Evolutionary conservation across 2,888 invertebrate genomes (phyloP).

Genomic region (Chrysolina americana): DNA sequence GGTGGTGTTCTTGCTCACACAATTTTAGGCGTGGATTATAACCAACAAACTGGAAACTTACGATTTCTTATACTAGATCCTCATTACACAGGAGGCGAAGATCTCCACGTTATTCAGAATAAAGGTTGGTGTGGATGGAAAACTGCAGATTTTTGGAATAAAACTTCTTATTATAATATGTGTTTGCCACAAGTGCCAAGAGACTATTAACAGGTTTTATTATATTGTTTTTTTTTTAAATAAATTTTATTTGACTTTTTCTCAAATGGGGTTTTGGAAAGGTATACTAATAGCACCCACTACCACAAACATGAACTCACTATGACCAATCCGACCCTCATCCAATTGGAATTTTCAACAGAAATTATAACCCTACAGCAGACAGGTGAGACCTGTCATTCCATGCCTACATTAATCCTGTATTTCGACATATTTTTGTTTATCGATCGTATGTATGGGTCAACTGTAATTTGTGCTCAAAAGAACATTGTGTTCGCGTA

Average conservation of each 20-base stretch:
- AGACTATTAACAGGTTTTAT: slow-evolving; percentile 63
- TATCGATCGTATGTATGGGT: no score
- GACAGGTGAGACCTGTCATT: no score
- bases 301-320: no score
- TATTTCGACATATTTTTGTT: no score
- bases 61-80: slow-evolving; percentile 98
- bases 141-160: slow-evolving; percentile 93
- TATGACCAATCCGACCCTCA: no score
- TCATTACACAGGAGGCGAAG: slow-evolving; percentile 94
- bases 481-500: no score
- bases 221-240: slow-evolving; percentile 9
- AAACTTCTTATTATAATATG: slow-evolving; percentile 95
- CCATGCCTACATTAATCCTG: no score
- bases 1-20: slow-evolving; percentile 99
- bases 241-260: background rate
- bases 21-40: slow-evolving; percentile 94
- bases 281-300: no score
- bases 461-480: no score
- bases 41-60: slow-evolving; percentile 83
- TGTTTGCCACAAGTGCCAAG: slow-evolving; percentile 88
- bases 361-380: no score
- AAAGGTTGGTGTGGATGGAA: slow-evolving; percentile 99
- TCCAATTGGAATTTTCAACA: no score
- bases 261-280: no score
- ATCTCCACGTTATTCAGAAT: slow-evolving; percentile 79